Conservation (phyloP, 1,140 invertebrate species). For the Mamestra configurata region DNA sequence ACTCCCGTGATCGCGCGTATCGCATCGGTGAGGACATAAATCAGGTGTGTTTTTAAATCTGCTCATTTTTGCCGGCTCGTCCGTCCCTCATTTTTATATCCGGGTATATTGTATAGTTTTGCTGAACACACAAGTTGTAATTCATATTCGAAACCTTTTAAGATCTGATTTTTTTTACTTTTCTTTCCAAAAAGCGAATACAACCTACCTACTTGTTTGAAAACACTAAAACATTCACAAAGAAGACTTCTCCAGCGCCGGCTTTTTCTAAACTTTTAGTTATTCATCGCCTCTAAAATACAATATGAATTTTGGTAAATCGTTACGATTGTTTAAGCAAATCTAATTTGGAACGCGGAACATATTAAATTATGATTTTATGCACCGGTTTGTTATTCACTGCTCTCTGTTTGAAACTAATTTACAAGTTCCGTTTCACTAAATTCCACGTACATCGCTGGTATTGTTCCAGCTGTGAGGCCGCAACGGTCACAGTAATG, state of each 20-base stretch:
- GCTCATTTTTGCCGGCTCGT: background rate
- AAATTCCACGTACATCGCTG: background rate
- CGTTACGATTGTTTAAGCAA: slow-evolving; percentile 10
- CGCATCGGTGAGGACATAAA: background rate
- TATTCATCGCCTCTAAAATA: background rate
- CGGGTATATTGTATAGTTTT: background rate
- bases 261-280: no score
- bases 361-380: slow-evolving; percentile 36
- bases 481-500: background rate
- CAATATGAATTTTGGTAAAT: background rate
- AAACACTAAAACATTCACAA: background rate
- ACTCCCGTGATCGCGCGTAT: no score
- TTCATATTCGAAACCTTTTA: background rate
- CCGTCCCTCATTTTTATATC: background rate
- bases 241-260: background rate
- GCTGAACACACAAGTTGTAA: background rate
- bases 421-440: slow-evolving; percentile 13
- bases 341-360: slow-evolving; percentile 22
- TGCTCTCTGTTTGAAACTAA: slow-evolving; percentile 1
- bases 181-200: background rate
- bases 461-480: background rate
- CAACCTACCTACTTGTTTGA: background rate
- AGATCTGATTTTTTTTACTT: background rate
- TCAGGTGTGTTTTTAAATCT: background rate
- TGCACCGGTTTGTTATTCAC: slow-evolving; percentile 22